Evolutionary conservation across 2,888 invertebrate species (phyloP).

Genomic region (Cloeon dipterum): DNA sequence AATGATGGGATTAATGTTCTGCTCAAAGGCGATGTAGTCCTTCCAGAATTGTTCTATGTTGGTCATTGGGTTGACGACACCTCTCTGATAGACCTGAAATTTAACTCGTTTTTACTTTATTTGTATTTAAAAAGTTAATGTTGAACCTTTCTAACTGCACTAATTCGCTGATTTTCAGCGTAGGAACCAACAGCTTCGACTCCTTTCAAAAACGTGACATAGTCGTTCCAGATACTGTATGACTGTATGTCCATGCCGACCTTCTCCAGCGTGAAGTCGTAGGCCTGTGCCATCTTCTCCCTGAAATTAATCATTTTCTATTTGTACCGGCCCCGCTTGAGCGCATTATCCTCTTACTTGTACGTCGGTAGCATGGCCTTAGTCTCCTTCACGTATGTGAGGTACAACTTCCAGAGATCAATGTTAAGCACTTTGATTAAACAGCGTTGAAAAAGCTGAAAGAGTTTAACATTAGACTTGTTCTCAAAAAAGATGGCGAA

Average conservation of each 20-base stretch:
- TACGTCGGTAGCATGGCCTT: constrained; percentile 79
- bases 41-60: constrained; percentile 95
- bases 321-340: background rate
- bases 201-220: constrained; percentile 83
- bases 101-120: background rate
- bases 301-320: constrained; percentile 31
- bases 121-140: background rate
- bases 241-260: constrained; percentile 97
- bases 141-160: constrained; percentile 77
- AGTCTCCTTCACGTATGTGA: constrained; percentile 95
- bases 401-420: constrained; percentile 94
- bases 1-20: constrained; percentile 66
- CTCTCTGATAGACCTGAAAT: constrained; percentile 70
- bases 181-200: constrained; percentile 97
- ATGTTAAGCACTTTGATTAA: constrained; percentile 97
- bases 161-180: constrained; percentile 98
- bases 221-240: constrained; percentile 93
- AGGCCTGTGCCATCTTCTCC: constrained; percentile 98
- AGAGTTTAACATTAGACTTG: background rate
- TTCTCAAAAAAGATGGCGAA: too few species aligned
- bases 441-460: constrained; percentile 95
- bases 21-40: constrained; percentile 93
- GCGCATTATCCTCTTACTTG: constrained; percentile 32
- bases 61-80: constrained; percentile 88
- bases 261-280: constrained; percentile 96